A percentile compares a stretch with the other conserved stretches of the same genome.
Evolutionary conservation across 2,113 vertebrate genomes (phyloP).

Genomic region (Solenodon paradoxus): DNA sequence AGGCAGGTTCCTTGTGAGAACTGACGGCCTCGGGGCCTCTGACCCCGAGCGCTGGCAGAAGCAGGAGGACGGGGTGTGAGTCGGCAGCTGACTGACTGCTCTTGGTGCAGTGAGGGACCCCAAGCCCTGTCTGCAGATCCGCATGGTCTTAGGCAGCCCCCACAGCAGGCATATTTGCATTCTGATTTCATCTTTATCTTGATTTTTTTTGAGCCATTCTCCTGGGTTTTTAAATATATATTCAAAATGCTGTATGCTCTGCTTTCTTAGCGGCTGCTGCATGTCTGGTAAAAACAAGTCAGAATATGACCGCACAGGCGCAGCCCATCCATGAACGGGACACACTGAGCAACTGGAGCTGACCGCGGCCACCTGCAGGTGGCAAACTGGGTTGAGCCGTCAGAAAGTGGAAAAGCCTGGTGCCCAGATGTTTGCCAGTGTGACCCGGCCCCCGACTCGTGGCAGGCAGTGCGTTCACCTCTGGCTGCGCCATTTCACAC

Average conservation of each 20-base stretch:
- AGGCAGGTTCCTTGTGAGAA: not conserved
- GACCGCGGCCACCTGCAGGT: not conserved
- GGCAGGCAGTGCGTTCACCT: too few species aligned
- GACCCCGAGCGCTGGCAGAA: not conserved
- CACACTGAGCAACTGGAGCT: rapidly evolving
- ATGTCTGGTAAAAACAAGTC: not conserved
- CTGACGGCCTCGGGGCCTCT: not conserved
- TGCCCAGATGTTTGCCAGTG: too few species aligned
- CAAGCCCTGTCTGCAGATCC: rapidly evolving
- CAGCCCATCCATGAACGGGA: not conserved
- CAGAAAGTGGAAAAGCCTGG: too few species aligned
- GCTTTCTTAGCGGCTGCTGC: not conserved
- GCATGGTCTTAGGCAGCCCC: rapidly evolving
- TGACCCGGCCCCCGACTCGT: too few species aligned
- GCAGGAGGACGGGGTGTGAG: not conserved
- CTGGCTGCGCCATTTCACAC: not conserved
- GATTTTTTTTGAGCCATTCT: not conserved
- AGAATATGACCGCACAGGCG: too few species aligned
- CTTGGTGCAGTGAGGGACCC: rapidly evolving
- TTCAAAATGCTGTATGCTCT: not conserved
- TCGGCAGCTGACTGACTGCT: rapidly evolving
- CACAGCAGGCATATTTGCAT: not conserved
- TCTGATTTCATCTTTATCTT: not conserved
- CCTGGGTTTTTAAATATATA: not conserved
- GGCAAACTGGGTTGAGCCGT: too few species aligned